These are phyloP conservation scores for Takifugu ocellatus DNA, from an alignment of 2,797 vertebrate species.

Conservation along the genomic window DNA sequence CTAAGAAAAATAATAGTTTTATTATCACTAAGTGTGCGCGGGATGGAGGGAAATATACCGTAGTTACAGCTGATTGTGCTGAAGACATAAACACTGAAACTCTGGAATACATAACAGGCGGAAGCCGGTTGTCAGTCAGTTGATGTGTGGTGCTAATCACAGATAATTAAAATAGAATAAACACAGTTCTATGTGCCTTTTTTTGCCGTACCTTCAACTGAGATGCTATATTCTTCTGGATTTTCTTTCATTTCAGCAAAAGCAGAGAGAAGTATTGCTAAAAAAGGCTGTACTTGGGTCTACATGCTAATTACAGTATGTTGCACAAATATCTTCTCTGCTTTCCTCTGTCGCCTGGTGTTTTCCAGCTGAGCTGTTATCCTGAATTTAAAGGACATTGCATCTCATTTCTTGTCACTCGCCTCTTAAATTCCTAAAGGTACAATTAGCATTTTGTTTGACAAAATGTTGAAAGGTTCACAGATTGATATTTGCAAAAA, in stretches of 20 bases:
- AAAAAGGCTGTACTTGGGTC: neutral
- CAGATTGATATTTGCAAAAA: conserved; percentile 99
- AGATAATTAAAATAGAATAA: too few species aligned
- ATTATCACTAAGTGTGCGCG: too few species aligned
- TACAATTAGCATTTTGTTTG: conserved; percentile 99
- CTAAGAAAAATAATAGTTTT: too few species aligned
- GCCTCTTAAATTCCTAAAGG: conserved; percentile 99
- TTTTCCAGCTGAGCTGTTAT: conserved; percentile 91
- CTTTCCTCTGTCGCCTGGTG: conserved; percentile 86
- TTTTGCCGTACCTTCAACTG: neutral
- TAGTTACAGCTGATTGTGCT: too few species aligned
- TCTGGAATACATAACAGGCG: too few species aligned
- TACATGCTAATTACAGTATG: conserved; percentile 4
- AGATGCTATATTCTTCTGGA: too few species aligned
- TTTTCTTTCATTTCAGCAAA: neutral
- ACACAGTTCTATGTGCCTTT: neutral
- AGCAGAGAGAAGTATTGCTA: neutral
- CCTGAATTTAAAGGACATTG: conserved; percentile 98
- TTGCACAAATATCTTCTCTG: conserved; percentile 39
- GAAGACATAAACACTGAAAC: too few species aligned
- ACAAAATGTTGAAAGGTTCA: conserved; percentile 99
- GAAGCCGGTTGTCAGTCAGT: too few species aligned
- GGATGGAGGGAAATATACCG: too few species aligned
- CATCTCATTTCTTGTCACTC: conserved; percentile 99
- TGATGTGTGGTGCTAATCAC: too few species aligned